These are phyloP conservation scores for Porites lutea DNA, from an alignment of 64 coral and sea anemone genomes.

Conservation along the genomic window DNA sequence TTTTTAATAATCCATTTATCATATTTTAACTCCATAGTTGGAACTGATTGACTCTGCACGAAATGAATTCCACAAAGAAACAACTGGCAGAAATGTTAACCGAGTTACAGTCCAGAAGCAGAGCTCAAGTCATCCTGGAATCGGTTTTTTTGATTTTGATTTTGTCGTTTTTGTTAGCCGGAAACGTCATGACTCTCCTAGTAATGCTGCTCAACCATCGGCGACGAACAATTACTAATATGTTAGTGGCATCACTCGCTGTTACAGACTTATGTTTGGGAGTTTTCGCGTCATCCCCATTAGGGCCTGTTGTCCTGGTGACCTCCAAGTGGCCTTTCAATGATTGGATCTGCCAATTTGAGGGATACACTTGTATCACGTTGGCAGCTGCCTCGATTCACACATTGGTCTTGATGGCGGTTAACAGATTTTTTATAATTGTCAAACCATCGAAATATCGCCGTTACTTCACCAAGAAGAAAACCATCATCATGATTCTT, in stretches of 20 bases:
- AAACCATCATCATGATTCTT: conserved; percentile 33
- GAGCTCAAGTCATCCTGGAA: too few species aligned
- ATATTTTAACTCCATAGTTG: too few species aligned
- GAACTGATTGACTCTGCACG: too few species aligned
- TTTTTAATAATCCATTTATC: too few species aligned
- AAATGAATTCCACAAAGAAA: too few species aligned
- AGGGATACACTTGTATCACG: conserved; percentile 23
- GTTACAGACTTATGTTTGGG: conserved; percentile 44
- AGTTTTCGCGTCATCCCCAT: not conserved
- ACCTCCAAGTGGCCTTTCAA: conserved; percentile 48
- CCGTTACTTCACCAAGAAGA: not conserved
- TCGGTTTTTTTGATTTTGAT: too few species aligned
- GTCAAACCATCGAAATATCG: not conserved
- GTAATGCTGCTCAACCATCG: not conserved
- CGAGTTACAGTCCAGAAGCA: too few species aligned
- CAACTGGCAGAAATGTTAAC: too few species aligned
- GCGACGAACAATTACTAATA: conserved; percentile 5
- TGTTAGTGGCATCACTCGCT: conserved; percentile 47
- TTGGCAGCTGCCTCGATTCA: conserved; percentile 6
- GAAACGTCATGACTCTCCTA: conserved; percentile 22
- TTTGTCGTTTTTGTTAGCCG: not conserved
- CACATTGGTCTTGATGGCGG: conserved; percentile 45
- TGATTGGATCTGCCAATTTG: conserved; percentile 24
- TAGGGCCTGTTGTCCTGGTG: not conserved
- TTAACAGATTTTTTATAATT: conserved; percentile 54